Percentiles rank a stretch among this genome's conserved stretches.
Evolutionary conservation across 1,140 invertebrate species (phyloP).

Genomic region (Eueides isabella): DNA sequence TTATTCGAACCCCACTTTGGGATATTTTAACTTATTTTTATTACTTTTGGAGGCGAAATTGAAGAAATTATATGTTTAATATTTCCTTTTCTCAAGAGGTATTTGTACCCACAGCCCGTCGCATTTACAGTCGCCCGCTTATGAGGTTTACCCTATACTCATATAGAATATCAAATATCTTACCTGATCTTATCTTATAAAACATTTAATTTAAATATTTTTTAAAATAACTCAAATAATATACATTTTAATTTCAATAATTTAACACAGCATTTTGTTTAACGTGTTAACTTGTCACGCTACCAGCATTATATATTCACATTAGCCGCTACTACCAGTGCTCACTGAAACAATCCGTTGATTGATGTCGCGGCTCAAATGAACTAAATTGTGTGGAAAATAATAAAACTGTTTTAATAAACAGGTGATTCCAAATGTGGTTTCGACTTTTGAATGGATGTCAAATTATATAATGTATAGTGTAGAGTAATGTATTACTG

Average conservation of each 20-base stretch:
- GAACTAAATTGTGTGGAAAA: background rate
- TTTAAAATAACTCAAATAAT: background rate
- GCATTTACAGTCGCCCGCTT: too few species aligned
- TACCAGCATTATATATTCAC: slow-evolving; percentile 14
- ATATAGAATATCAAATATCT: too few species aligned
- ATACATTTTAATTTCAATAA: slow-evolving; percentile 3
- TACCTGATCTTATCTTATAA: too few species aligned
- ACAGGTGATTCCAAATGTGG: background rate
- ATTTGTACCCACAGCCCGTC: too few species aligned
- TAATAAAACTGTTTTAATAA: slow-evolving; percentile 10
- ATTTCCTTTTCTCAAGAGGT: too few species aligned
- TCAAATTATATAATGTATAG: background rate
- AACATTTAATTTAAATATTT: too few species aligned
- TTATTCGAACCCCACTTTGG: too few species aligned
- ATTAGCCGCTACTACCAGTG: background rate
- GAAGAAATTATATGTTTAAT: too few species aligned
- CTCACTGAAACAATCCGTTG: background rate
- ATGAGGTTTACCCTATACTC: too few species aligned
- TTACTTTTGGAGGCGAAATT: too few species aligned
- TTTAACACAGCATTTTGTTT: background rate
- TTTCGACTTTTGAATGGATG: background rate
- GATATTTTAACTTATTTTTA: too few species aligned
- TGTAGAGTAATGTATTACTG: background rate
- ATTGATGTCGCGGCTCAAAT: background rate
- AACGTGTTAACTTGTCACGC: slow-evolving; percentile 26